Evolutionary conservation across 2,888 invertebrate species (phyloP).

Genomic region (Orthosia cruda): DNA sequence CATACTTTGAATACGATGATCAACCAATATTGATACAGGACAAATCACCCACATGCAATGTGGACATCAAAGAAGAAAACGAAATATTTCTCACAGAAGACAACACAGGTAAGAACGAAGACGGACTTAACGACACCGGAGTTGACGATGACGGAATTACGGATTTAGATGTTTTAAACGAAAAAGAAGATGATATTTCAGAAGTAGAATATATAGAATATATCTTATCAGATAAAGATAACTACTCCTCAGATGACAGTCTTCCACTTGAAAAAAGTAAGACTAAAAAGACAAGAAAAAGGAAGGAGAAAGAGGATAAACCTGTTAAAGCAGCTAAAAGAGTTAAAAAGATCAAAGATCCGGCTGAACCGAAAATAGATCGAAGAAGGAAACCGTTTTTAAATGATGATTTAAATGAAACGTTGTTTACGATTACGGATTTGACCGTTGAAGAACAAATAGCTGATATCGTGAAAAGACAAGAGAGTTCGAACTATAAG

Average conservation of each 20-base stretch:
- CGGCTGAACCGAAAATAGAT: slow-evolving; percentile 80
- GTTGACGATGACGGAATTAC: slow-evolving; percentile 2
- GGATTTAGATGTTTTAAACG: slow-evolving; percentile 9
- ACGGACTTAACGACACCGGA: slow-evolving; percentile 24
- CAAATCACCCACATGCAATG: slow-evolving; percentile 31
- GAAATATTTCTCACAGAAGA: slow-evolving; percentile 68
- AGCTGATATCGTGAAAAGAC: slow-evolving; percentile 84
- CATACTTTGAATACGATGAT: slow-evolving; percentile 53
- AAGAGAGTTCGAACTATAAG: slow-evolving; percentile 84
- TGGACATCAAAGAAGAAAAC: slow-evolving; percentile 67
- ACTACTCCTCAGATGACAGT: slow-evolving; percentile 80
- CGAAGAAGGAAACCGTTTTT: slow-evolving; percentile 84
- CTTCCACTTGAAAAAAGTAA: slow-evolving; percentile 75
- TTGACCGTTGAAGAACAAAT: slow-evolving; percentile 84
- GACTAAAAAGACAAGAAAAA: slow-evolving; percentile 67
- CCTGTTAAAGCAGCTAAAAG: slow-evolving; percentile 30
- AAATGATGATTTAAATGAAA: slow-evolving; percentile 85
- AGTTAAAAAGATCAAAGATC: slow-evolving; percentile 60
- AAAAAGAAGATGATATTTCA: slow-evolving; percentile 37
- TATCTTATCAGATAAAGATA: slow-evolving; percentile 51
- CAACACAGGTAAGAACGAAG: slow-evolving; percentile 34
- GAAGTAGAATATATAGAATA: slow-evolving; percentile 22
- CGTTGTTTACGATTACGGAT: slow-evolving; percentile 83
- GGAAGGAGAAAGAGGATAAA: slow-evolving; percentile 29
- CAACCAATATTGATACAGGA: slow-evolving; percentile 18